phyloP scores from a whole-genome alignment of 2,113 vertebrate species.

The Nycticorax nycticorax region DNA sequence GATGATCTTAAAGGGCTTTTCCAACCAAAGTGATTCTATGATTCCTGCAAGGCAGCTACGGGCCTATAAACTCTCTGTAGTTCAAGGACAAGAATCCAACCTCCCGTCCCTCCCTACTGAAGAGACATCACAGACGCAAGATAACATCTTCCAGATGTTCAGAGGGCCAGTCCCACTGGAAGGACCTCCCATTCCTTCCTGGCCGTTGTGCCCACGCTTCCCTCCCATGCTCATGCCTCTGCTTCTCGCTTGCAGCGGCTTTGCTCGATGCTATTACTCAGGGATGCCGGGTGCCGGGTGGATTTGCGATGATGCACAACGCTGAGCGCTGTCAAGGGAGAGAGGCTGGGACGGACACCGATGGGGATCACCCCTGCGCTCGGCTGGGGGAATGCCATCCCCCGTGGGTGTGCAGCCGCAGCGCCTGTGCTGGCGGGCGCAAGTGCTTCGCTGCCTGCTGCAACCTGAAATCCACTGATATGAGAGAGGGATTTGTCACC shows the following conservation, averaged over 20 bases:
- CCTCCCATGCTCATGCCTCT: neutral
- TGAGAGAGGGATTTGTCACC: neutral
- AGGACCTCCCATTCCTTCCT: neutral
- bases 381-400: neutral
- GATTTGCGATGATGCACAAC: neutral
- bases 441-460: neutral
- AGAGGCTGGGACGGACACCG: neutral
- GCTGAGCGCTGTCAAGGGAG: neutral
- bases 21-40: too few species aligned
- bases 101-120: neutral
- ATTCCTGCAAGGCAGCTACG: accelerated
- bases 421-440: neutral
- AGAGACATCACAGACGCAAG: neutral
- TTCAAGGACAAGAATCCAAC: neutral
- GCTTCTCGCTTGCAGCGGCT: neutral
- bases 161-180: neutral
- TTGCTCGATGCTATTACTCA: accelerated
- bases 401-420: neutral
- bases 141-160: neutral
- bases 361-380: neutral
- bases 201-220: neutral
- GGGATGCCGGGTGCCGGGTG: accelerated
- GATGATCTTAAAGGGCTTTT: too few species aligned
- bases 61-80: neutral
- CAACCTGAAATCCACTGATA: neutral